These are phyloP conservation scores for Masticophis lateralis DNA, from an alignment of 2,797 vertebrate genomes.

Conservation along the genomic window DNA sequence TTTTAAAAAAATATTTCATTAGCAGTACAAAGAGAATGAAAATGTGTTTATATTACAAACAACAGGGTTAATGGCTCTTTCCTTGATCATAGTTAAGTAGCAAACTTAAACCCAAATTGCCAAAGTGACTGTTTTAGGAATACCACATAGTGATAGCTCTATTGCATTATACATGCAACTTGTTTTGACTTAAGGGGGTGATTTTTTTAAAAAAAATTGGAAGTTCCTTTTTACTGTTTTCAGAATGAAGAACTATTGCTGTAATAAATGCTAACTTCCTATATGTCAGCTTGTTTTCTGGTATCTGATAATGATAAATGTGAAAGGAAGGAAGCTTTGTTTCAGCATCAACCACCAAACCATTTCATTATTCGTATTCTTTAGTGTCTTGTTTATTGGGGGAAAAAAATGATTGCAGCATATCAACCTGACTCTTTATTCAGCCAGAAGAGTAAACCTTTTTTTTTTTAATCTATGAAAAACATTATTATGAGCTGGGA, in stretches of 20 bases:
- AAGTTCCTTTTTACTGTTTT: conserved; percentile 12
- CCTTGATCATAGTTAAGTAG: background rate
- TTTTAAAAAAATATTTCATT: background rate
- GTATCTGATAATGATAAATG: background rate
- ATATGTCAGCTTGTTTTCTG: background rate
- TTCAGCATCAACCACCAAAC: conserved; percentile 1
- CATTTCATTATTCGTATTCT: background rate
- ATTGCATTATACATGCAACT: background rate
- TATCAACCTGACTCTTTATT: background rate
- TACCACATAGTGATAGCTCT: background rate
- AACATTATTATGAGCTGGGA: background rate
- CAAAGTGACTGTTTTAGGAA: background rate
- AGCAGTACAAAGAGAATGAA: background rate
- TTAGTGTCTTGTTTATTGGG: background rate
- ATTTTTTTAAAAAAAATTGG: background rate
- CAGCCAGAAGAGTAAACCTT: background rate
- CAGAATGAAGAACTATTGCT: background rate
- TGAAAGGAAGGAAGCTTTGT: background rate
- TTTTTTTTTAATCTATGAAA: background rate
- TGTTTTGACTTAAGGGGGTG: background rate
- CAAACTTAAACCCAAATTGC: background rate
- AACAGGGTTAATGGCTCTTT: background rate
- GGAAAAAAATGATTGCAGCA: background rate
- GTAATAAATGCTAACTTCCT: background rate
- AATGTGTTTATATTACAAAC: background rate